Base-by-base conservation (phyloP, 2,888 invertebrate genomes). In the Barypeithes pellucidus region DNA sequence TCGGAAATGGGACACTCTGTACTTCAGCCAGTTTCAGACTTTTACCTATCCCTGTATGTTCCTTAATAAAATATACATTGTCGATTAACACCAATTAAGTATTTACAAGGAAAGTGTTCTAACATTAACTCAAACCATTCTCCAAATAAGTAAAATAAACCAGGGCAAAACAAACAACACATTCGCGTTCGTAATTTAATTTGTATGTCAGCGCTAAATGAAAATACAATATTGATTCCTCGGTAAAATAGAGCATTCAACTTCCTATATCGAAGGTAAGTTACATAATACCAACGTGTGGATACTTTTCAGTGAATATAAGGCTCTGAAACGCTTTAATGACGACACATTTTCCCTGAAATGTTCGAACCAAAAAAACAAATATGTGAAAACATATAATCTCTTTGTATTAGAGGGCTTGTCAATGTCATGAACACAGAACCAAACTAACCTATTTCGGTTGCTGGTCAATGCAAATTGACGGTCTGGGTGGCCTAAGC, bases 201-300 rank as follows among this genome's bases (percentile, higher is more conserved):
- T 68, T 68, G 60, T 59, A 61, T 18, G 24, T 12, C 36, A 9
- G 29, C 29, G 67, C 36, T 67, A 68, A 68, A 29, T 50, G 67
- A 68, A 68, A 60, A 68, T 47, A 50, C 41, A 68, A 68, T 68
- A 68, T 68, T 57, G 67, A 68, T 68, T 68, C 24, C 54, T 60
- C 29, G 33, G 67, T 50, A 59, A 61, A 66, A 61, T 61, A 36
- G 67, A 60, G 67, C 29, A 59, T 36, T 33, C 47, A 47, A 47
- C 33, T 57, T 33, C 54, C 16, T 43, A 41, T 43, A 61, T 61
- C 41, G 61, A 29, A 41, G 41, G 43, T 43, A 61, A 29, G 16
- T 3, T n/a, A 29, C 57, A 29, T 29, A n/a, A n/a, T 9, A 57
- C 39, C 39, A 11, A 41, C 3, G 60, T 60, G 20, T 16, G 1